Base-by-base conservation (phyloP, 1,140 invertebrate genomes). In the Tetranychus urticae region DNA sequence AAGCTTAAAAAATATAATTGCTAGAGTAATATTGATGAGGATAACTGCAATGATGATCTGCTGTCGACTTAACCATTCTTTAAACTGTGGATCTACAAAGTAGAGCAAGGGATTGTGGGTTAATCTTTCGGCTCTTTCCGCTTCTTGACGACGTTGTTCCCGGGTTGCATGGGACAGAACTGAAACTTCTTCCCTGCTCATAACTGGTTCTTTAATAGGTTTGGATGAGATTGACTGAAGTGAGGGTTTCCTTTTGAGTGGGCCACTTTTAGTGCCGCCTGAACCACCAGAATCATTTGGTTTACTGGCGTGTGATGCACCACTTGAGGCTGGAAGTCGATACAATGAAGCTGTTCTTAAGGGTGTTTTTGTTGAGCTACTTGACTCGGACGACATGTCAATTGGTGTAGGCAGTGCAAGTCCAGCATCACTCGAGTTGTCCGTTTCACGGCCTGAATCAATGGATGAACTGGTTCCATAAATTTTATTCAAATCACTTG, bases 151-250 rank as follows among this genome's bases (percentile, higher is more conserved):
- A 57, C 94, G 78, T 73, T 94, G 90, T 73, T 97, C 91, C 62
- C 94, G 79, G 60, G 92, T 80, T 63, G 88, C 84, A 60, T 86
- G 89, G 66, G 90, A 89, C 66, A 98, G 77, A 14, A 83, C 80
- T 58, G 89, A 90, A 6, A 92, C 89, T 75, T 98, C 91, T 75
- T 97, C 90, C 59, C 93, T 79, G 13, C 87, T 84, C 82, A 96
- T 87, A 46, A 84, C 79, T 5, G 81, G 80, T 62, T 82, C 78
- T 13, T 62, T 62, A 2, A 59, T 35, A 1, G 31, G 31, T 48
- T 69, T 68, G 59, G 81, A 81, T 63, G 82, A 85, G 69, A 84
- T 85, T 73, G 97, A 91, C 31, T 93, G 93, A 74, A 98, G 77
- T 68, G 90, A 88, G 77, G 92, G 90, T 77, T 94, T 91, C 67